Base-by-base conservation (phyloP, 2,113 vertebrate species). In the Festucalex cinctus region DNA sequence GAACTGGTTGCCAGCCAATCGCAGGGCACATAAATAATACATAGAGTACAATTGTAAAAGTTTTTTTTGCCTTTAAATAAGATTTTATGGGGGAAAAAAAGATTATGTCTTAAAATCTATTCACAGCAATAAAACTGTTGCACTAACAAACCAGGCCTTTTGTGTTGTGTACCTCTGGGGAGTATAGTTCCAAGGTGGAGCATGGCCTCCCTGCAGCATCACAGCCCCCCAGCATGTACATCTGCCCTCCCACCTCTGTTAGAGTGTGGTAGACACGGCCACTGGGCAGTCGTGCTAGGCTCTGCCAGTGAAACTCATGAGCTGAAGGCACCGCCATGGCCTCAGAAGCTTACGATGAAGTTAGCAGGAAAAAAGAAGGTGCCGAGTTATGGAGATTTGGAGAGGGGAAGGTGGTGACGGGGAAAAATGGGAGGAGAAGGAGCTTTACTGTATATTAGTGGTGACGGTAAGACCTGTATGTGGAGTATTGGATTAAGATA, bases 221-320 rank as follows among this genome's bases (percentile, higher is more conserved):
- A 9, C 97, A 98, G 66, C 97, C 97, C 58, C 96, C 97, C 5
- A 97, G 91, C 87, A 95, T 93, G 80, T 95, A 98, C 49, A 98
- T 93, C 77, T 96, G 96, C 1, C 94, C 96, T 2, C 92, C 94
- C 1, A 92, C 92, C 77, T 98, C 95, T 72, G 93, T 90, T 73
- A 98, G 82, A 3, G 95, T 89, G 65, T 95, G 93, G 90, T 98
- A 99, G 26, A 99, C 97, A 1, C 97, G 91, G 53, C 93, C 88
- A 57, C 92, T 94, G 1, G 94, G 91, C 37, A 99, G 91, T 0
- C 93, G 91, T 0, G 97, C 94, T 66, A 99, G 90, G 48, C 88
- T 92, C 79, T 97, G 95, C 97, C 97, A 98, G 65, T 94, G 94
- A 85, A 97, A 99, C 71, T 94, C 94, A 1, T 94, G 94, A 88